Evolutionary conservation across 2,113 vertebrate genomes (phyloP).

Genomic region (Caranx melampygus): DNA sequence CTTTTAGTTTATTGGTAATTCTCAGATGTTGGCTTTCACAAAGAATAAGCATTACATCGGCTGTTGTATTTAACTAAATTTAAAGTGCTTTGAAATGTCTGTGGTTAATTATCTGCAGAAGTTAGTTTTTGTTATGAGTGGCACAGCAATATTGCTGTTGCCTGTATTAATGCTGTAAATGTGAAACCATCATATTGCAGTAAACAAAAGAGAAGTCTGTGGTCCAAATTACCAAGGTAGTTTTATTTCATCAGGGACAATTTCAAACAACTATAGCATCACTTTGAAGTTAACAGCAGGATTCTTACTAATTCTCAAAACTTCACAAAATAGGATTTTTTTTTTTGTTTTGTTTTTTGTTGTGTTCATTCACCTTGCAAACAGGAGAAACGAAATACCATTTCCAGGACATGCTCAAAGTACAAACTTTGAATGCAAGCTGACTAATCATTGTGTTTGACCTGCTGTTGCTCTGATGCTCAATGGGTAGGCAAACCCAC

Average conservation of each 20-base stretch:
- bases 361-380: slow-evolving; percentile 56
- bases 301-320: slow-evolving; percentile 23
- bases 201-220: slow-evolving; percentile 4
- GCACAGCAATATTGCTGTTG: background rate
- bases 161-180: background rate
- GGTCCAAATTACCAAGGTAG: slow-evolving; percentile 47
- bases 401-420: slow-evolving; percentile 18
- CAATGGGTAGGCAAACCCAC: slow-evolving; percentile 57
- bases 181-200: background rate
- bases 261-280: slow-evolving; percentile 67
- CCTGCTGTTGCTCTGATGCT: slow-evolving; percentile 29
- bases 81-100: background rate
- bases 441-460: background rate
- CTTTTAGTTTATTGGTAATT: background rate
- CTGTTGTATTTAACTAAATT: background rate
- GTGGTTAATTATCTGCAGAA: background rate
- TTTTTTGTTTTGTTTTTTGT: background rate
- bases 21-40: background rate
- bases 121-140: no score
- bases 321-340: slow-evolving; percentile 55
- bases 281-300: slow-evolving; percentile 54
- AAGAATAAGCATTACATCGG: background rate
- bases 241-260: slow-evolving; percentile 75
- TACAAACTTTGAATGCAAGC: background rate
- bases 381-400: slow-evolving; percentile 21